Percentiles rank a stretch among this genome's conserved stretches.
Conservation (phyloP, 2,113 vertebrate species). For the Elgaria multicarinata region DNA sequence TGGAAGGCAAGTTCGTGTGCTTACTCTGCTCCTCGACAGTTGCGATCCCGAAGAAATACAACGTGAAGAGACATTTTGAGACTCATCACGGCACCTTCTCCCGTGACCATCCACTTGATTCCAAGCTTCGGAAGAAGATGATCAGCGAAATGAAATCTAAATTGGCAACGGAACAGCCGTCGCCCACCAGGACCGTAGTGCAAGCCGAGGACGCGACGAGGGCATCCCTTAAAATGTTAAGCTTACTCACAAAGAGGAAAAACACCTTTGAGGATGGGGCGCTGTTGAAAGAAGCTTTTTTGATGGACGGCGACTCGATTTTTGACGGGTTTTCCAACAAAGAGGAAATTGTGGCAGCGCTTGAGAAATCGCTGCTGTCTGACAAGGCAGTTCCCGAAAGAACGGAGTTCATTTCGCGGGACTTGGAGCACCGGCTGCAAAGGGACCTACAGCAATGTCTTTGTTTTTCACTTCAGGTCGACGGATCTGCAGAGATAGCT, state of each 20-base stretch:
- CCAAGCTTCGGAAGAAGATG: background rate
- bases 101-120: background rate
- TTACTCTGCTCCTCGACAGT: background rate
- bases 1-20: background rate
- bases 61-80: background rate
- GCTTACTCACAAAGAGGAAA: background rate
- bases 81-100: background rate
- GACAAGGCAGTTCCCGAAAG: background rate
- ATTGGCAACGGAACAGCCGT: background rate
- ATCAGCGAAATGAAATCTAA: conserved; percentile 2
- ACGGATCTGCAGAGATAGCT: background rate
- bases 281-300: background rate
- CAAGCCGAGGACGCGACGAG: background rate
- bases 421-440: background rate
- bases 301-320: background rate
- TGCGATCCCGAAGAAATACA: background rate
- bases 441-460: background rate
- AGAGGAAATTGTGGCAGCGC: background rate
- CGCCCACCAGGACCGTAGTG: background rate
- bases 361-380: background rate
- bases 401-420: background rate
- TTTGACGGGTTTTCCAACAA: conserved; percentile 6
- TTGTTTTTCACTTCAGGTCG: background rate
- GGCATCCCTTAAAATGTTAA: background rate
- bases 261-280: background rate